Evolutionary conservation across 2,113 vertebrate genomes (phyloP), one percentile per base, ranked within the genome.

Genomic region (Columba livia): DNA sequence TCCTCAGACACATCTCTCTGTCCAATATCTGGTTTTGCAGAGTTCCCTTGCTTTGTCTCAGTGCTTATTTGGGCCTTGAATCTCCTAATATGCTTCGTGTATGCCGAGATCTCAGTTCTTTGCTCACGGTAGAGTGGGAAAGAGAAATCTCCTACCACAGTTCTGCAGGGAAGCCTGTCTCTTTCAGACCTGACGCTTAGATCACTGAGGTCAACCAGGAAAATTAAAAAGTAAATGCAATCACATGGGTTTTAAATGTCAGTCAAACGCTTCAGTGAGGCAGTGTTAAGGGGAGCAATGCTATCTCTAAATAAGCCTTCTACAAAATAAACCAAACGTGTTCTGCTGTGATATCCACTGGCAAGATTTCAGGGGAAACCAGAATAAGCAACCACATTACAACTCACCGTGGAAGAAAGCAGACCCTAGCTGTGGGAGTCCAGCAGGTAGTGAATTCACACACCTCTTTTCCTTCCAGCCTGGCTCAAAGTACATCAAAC

Each of bases 171-270:
- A 11, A 88, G 18, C 44, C 25, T 83, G 38, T 24, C 36, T 85
- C 51, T 88, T 64, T 79, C 73, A 91, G 54, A 44, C 50, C 48
- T 75, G 40, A 64, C 78, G n/a, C 23, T 80, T 70, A 51, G 10
- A 72, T 73, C 66, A 58, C 6, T 85, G 71, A 66, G 32, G 38
- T 79, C 67, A 91, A 54, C 12, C 29, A 66, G 48, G 38, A 96
- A 93, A 90, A 95, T 44, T 38, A 70, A 79, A 79, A 93, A 80
- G 32, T 23, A 93, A 90, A 93, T 74, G 56, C 57, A 78, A 58
- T 61, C 75, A 57, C 32, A n/a, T 2, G 0, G 48, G 29, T 81
- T 65, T 60, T 3, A 51, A 95, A 94, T 61, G 40, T 77, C 29
- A 78, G 19, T 86, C 66, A 88, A 82, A 70, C 50, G 72, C 56